Conservation (phyloP, 2,888 invertebrate species). For the Drosophila meridiana region DNA sequence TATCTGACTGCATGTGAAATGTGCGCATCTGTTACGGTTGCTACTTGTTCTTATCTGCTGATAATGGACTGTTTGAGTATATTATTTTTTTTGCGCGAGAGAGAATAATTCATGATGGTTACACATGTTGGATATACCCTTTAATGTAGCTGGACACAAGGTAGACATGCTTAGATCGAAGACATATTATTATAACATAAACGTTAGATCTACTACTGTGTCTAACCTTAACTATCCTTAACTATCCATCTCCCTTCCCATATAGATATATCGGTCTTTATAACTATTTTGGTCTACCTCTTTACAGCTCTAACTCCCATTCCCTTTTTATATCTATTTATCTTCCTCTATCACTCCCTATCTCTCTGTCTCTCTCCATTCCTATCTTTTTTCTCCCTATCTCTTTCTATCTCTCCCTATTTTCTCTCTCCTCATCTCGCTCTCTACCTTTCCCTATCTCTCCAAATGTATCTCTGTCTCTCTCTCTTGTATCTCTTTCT, state of each 20-base stretch:
- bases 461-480: neutral
- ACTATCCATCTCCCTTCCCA: neutral
- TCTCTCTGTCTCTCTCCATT: neutral
- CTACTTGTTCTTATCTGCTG: constrained; percentile 1
- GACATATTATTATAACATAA: too few species aligned
- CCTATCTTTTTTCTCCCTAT: neutral
- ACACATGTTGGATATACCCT: neutral
- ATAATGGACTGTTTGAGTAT: neutral
- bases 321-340: neutral
- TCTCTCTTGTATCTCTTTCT: neutral
- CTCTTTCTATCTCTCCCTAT: neutral
- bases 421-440: too few species aligned
- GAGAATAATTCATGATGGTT: neutral
- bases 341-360: neutral
- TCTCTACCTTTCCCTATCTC: neutral
- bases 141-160: neutral
- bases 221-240: neutral
- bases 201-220: too few species aligned
- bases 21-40: constrained; percentile 7
- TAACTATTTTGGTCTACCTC: too few species aligned
- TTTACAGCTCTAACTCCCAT: too few species aligned
- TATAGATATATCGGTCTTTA: too few species aligned
- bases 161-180: neutral
- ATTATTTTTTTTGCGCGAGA: neutral
- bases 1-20: constrained; percentile 7